Base-by-base conservation (phyloP, 2,888 invertebrate species). In the Vesta saturnalis region DNA sequence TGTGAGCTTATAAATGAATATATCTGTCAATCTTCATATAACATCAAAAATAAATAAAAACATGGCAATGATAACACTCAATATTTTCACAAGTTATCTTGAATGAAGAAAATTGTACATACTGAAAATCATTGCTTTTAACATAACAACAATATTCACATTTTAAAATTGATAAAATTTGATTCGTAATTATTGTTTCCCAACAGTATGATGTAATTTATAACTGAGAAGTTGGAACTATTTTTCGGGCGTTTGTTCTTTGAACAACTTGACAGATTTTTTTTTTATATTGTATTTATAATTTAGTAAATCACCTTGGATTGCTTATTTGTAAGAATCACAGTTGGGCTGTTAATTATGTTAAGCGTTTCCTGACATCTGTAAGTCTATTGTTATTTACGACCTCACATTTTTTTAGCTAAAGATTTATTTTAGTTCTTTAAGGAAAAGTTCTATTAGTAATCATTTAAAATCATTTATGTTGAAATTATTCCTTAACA, bases 301-400 rank as follows among this genome's bases (percentile, higher is more conserved):
- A 14, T 43, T 43, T 43, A 10, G 43, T 43, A n/a, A 43, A 49
- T 8, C 8, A 49, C 8, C 18, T 49, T 49, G 18, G 47, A 49
- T 49, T 18, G 18, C 18, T 49, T 18, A 49, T 49, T 49, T 49
- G 47, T 49, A 49, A 49, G 47, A 18, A 16, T 49, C 47, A 18
- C 47, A 49, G 47, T 49, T 49, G 47, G 47, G 18, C 8, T 8
- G 47, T 49, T 49, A 49, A 49, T 49, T 49, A 49, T 18, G 47
- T 49, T 49, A 49, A 49, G 18, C 16, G 16, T 49, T 49, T 18
- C 18, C 15, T 49, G 47, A 49, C 47, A 15, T 18, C 47, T 18
- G 18, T 49, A 49, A 49, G 47, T 49, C 18, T 18, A 49, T 49
- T 49, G 47, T 49, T 49, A 49, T 49, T 49, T 49, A 49, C 18